Base-by-base conservation (phyloP, 2,797 vertebrate species). In the Labeo calbasu region DNA sequence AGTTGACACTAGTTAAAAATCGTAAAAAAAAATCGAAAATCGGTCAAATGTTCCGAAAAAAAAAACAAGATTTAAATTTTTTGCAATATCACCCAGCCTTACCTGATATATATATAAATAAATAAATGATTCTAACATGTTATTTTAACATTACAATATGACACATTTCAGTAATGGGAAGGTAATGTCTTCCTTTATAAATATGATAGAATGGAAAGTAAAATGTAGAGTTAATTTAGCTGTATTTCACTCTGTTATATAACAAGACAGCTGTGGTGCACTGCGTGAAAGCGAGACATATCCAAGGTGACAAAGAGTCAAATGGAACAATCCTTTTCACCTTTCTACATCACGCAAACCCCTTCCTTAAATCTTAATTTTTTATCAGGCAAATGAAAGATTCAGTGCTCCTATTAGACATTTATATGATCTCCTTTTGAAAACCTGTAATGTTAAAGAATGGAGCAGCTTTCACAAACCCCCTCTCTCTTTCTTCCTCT, bases 371-470 rank as follows among this genome's bases (percentile, higher is more conserved):
- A 86, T 89, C 87, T 91, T 82, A 89, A 80, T 92, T 93, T 94
- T 93, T 94, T n/a, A 90, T 94, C 91, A 91, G 88, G 77, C 91
- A 91, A 90, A 89, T 93, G 94, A 94, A 91, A 94, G 92, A 95
- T 93, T 93, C 87, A 92, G 88, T 84, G 85, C 88, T 92, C 92
- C 88, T 92, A 91, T 94, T 91, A 92, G 87, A 93, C 94, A 93
- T 92, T 91, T 92, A 92, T 88, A 93, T 88, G 86, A 91, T 90
- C 90, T 91, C 88, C 85, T 86, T 91, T 92, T 92, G 91, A 93
- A 88, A 82, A 90, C 91, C 89, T 91, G 90, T 89, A 73, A 87
- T 90, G 90, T 91, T 92, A 90, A 90, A 92, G 86, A 63, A 91
- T 89, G 87, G 90, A 91, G 84, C 88, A 84, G 73, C 77, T 85